Conservation (phyloP, 2,797 vertebrate genomes). For the Siniperca obscura region DNA sequence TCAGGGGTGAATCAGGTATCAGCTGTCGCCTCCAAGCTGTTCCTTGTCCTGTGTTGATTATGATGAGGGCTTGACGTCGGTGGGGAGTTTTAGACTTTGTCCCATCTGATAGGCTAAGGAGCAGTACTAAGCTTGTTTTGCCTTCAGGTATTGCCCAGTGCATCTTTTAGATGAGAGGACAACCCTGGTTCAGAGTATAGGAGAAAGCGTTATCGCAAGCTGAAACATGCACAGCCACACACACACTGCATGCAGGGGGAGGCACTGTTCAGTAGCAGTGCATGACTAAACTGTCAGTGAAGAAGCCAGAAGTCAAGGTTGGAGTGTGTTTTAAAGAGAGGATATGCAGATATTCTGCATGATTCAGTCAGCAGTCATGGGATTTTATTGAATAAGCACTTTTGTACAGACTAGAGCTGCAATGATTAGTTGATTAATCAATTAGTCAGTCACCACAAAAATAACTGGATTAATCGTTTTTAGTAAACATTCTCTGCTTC, state of each 20-base stretch:
- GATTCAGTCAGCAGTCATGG: neutral
- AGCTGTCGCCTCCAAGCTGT: slow-evolving; percentile 43
- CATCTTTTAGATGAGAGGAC: slow-evolving; percentile 26
- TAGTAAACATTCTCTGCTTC: neutral
- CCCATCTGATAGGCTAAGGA: slow-evolving; percentile 65
- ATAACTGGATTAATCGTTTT: neutral
- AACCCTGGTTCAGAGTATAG: slow-evolving; percentile 6
- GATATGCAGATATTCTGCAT: neutral
- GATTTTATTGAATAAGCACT: slow-evolving; percentile 16
- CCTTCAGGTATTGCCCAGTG: slow-evolving; percentile 9
- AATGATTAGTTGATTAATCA: neutral
- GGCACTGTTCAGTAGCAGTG: neutral
- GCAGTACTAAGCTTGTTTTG: slow-evolving; percentile 44
- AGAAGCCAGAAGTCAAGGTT: slow-evolving; percentile 32
- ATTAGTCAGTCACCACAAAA: neutral
- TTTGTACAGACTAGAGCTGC: neutral
- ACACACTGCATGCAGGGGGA: neutral
- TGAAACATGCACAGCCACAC: neutral
- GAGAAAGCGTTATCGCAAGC: neutral
- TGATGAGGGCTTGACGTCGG: slow-evolving; percentile 42
- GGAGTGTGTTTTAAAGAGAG: slow-evolving; percentile 7
- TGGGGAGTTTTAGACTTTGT: slow-evolving; percentile 79
- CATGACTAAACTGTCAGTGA: neutral
- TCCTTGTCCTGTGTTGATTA: slow-evolving; percentile 60
- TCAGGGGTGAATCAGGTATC: slow-evolving; percentile 56